phyloP scores from a whole-genome alignment of 2,113 vertebrate species.

The Salvelinus fontinalis region DNA sequence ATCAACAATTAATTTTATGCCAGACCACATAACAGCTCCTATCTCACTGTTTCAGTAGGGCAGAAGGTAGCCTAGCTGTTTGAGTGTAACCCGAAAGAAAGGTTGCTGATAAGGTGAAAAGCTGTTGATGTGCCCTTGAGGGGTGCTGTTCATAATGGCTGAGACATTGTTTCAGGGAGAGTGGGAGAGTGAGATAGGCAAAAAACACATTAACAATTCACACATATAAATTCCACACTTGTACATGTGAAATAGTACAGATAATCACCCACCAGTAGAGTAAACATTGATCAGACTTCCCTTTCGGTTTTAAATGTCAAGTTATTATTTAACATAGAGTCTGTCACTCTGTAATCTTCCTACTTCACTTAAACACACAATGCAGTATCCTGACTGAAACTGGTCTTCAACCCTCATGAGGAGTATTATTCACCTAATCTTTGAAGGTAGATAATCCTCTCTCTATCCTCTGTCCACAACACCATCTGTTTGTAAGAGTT shows the following conservation, averaged over 20 bases:
- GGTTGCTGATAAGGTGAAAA: too few relatives aligned
- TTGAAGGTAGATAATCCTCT: neutral
- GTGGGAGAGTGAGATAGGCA: too few relatives aligned
- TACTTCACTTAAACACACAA: neutral
- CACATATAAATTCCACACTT: too few relatives aligned
- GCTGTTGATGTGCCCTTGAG: too few relatives aligned
- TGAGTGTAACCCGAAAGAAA: too few relatives aligned
- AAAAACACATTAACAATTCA: too few relatives aligned
- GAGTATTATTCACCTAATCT: neutral
- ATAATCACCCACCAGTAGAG: too few relatives aligned
- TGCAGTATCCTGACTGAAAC: neutral
- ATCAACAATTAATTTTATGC: slow-evolving; percentile 6
- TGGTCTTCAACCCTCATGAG: neutral
- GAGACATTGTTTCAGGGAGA: too few relatives aligned
- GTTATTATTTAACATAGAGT: slow-evolving; percentile 12
- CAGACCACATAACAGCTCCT: slow-evolving; percentile 3
- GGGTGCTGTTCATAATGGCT: too few relatives aligned
- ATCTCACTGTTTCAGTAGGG: slow-evolving; percentile 13
- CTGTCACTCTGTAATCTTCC: neutral
- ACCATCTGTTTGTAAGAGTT: slow-evolving; percentile 36
- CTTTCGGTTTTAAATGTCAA: slow-evolving; percentile 13
- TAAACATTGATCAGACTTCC: too few relatives aligned
- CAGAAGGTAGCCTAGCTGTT: too few relatives aligned
- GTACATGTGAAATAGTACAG: too few relatives aligned
- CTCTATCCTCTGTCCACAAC: slow-evolving; percentile 16